Percentiles rank a stretch among this genome's conserved stretches.
Conservation (phyloP, 2,113 vertebrate genomes). For the Notechis scutatus region DNA sequence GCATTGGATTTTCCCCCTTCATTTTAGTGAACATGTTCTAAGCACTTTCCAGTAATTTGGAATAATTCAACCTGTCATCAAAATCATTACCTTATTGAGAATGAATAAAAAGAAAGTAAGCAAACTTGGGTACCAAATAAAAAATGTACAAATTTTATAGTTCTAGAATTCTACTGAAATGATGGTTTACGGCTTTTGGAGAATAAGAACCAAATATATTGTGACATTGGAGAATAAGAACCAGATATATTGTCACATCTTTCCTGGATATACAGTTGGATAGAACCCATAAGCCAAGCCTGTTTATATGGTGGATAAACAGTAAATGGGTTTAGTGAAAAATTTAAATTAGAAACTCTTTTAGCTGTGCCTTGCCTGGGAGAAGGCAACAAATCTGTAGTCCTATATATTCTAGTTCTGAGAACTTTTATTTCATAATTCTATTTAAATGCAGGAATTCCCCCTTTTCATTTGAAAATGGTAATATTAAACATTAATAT, state of each 20-base stretch:
- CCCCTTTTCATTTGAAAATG: neutral
- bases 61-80: neutral
- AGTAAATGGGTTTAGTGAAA: neutral
- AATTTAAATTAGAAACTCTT: neutral
- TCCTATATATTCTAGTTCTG: neutral
- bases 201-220: neutral
- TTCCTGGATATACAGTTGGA: neutral
- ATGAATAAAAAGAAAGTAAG: neutral
- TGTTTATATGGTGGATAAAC: neutral
- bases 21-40: neutral
- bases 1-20: neutral
- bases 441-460: neutral
- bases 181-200: neutral
- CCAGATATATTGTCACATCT: neutral
- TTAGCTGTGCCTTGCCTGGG: neutral
- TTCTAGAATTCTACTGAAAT: neutral
- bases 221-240: neutral
- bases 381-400: neutral
- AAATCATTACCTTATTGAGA: neutral
- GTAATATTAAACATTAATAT: no score
- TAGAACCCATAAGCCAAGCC: neutral
- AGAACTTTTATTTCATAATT: neutral
- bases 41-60: neutral
- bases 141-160: neutral
- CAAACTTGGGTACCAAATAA: neutral